A percentile compares a stretch with the other conserved stretches of the same genome.
Evolutionary conservation across 1,140 invertebrate genomes (phyloP).

Genomic region (Microplitis mediator): DNA sequence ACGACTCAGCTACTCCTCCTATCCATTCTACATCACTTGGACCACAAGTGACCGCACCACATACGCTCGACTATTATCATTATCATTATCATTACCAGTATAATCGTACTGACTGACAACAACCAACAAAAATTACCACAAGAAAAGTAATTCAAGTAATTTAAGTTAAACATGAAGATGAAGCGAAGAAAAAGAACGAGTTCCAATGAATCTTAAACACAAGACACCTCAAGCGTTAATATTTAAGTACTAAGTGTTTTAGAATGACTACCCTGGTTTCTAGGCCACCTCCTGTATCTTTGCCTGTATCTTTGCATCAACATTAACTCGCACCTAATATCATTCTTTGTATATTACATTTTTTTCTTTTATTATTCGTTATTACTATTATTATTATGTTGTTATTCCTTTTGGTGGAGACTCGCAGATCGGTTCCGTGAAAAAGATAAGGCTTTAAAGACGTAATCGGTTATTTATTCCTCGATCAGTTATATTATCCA

Average conservation of each 20-base stretch:
- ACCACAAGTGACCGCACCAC: constrained; percentile 22
- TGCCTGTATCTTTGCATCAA: constrained; percentile 22
- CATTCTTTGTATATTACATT: background rate
- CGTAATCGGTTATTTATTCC: too few relatives aligned
- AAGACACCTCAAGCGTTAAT: background rate
- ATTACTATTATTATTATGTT: too few relatives aligned
- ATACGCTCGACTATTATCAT: constrained; percentile 51
- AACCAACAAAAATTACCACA: constrained; percentile 7
- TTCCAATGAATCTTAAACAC: background rate
- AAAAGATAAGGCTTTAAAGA: too few relatives aligned
- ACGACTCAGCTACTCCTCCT: background rate
- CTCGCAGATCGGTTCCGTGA: too few relatives aligned
- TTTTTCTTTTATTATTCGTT: background rate
- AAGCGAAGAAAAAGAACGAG: background rate
- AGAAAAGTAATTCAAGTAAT: background rate
- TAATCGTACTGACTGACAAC: constrained; percentile 11
- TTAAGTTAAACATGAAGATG: background rate
- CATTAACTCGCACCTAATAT: background rate
- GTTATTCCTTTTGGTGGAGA: too few relatives aligned
- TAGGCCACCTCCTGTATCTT: constrained; percentile 47
- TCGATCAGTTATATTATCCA: too few relatives aligned
- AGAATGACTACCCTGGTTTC: constrained; percentile 47
- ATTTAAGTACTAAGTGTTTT: background rate
- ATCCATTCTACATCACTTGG: constrained; percentile 43
- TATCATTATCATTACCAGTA: constrained; percentile 49